Conservation (phyloP, 1,140 invertebrate genomes). For the Zaprionus vittiger region DNA sequence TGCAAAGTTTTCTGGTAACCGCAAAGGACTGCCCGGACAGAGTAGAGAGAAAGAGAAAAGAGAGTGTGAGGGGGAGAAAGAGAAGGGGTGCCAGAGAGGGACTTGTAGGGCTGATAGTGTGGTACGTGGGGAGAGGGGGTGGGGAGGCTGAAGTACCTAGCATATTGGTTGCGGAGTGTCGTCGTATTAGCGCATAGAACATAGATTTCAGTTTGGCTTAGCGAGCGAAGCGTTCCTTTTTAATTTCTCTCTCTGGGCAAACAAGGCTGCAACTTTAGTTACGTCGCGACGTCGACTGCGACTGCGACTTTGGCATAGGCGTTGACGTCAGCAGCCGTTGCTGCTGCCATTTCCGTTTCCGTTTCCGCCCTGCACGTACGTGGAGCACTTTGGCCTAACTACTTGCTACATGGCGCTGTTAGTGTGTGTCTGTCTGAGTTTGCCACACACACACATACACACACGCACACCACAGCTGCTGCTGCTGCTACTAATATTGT, state of each 20-base stretch:
- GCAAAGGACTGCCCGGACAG: background rate
- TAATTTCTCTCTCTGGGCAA: conserved; percentile 35
- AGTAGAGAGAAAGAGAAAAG: too few species aligned
- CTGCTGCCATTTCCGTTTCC: conserved; percentile 70
- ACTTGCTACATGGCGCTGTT: conserved; percentile 57
- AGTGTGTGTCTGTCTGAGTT: conserved; percentile 3
- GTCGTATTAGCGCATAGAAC: conserved; percentile 34
- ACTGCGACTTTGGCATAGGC: conserved; percentile 4
- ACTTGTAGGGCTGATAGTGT: background rate
- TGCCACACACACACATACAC: conserved; percentile 32
- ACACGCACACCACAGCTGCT: conserved; percentile 9
- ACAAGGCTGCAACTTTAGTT: conserved; percentile 15
- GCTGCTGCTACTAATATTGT: conserved; percentile 17
- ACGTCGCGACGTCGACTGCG: background rate
- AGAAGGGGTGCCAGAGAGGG: background rate
- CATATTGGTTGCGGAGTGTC: conserved; percentile 12
- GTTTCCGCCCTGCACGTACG: conserved; percentile 64
- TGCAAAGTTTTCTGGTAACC: conserved; percentile 34
- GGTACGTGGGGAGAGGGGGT: background rate
- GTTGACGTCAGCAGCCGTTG: conserved; percentile 26
- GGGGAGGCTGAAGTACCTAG: background rate
- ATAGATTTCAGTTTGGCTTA: conserved; percentile 50
- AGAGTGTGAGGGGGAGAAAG: too few species aligned
- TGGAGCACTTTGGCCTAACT: conserved; percentile 63
- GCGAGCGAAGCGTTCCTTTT: conserved; percentile 31